Conservation (phyloP, 2,113 vertebrate species). For the Acanthisitta chloris region DNA sequence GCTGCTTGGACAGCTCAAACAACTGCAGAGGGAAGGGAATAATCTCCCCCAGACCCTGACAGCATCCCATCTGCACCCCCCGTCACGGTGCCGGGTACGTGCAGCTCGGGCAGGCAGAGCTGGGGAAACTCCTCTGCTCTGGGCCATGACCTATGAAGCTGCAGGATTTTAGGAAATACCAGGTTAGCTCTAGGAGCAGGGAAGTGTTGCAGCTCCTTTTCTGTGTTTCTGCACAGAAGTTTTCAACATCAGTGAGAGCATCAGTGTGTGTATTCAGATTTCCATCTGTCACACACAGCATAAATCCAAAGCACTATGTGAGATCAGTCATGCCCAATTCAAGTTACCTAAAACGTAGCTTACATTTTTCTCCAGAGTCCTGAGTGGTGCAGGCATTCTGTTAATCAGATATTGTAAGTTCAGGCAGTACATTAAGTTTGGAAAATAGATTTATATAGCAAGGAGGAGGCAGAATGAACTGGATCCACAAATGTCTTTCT, state of each 20-base stretch:
- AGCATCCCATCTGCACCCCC: background rate
- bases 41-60: background rate
- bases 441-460: slow-evolving; percentile 36
- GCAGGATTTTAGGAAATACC: background rate
- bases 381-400: background rate
- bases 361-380: background rate
- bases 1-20: background rate
- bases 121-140: slow-evolving; percentile 11
- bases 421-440: background rate
- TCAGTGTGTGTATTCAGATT: background rate
- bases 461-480: slow-evolving; percentile 43
- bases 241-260: background rate
- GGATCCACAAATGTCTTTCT: slow-evolving; percentile 46
- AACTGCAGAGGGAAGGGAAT: background rate
- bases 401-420: background rate
- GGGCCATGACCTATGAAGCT: background rate
- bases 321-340: background rate
- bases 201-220: background rate
- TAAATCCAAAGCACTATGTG: background rate
- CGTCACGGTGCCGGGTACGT: background rate
- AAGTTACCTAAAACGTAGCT: background rate
- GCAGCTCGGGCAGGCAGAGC: background rate
- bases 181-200: background rate
- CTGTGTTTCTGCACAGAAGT: background rate
- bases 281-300: background rate